Conservation (phyloP, 2,113 vertebrate species). For the Hemiscyllium ocellatum region DNA sequence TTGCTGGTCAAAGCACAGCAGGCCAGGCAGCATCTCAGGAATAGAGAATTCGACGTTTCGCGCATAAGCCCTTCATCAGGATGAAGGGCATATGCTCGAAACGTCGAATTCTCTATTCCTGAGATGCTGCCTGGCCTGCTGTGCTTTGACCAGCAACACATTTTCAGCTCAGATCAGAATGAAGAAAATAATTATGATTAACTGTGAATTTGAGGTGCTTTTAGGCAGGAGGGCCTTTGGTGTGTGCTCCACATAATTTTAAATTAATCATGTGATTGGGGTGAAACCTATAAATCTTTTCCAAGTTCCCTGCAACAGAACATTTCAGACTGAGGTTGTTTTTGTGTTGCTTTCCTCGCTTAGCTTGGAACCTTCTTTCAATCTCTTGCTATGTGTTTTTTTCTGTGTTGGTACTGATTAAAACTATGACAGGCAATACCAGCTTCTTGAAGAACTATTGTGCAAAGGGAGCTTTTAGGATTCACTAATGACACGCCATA, state of each 20-base stretch:
- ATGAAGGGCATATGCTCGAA: too few relatives aligned
- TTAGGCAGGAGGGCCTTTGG: background rate
- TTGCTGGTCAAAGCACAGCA: too few relatives aligned
- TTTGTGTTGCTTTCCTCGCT: background rate
- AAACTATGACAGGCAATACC: background rate
- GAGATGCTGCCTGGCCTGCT: too few relatives aligned
- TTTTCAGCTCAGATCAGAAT: too few relatives aligned
- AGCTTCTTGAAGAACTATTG: conserved; percentile 1
- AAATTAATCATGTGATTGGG: background rate
- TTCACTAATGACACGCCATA: background rate
- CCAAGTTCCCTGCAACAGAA: background rate
- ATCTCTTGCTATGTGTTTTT: background rate
- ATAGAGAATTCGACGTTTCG: too few relatives aligned
- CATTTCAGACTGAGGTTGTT: background rate
- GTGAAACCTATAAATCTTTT: background rate
- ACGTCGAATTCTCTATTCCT: too few relatives aligned
- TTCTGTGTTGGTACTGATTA: background rate
- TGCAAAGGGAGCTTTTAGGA: conserved; percentile 9
- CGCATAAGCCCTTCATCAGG: too few relatives aligned
- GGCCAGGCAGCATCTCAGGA: too few relatives aligned
- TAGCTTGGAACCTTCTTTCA: background rate
- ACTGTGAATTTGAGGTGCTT: background rate
- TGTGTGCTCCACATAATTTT: background rate
- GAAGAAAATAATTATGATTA: background rate
- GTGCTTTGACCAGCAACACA: too few relatives aligned